A percentile compares a stretch with the other conserved stretches of the same genome.
Evolutionary conservation across 2,113 vertebrate genomes (phyloP).

Genomic region (Scortum barcoo): DNA sequence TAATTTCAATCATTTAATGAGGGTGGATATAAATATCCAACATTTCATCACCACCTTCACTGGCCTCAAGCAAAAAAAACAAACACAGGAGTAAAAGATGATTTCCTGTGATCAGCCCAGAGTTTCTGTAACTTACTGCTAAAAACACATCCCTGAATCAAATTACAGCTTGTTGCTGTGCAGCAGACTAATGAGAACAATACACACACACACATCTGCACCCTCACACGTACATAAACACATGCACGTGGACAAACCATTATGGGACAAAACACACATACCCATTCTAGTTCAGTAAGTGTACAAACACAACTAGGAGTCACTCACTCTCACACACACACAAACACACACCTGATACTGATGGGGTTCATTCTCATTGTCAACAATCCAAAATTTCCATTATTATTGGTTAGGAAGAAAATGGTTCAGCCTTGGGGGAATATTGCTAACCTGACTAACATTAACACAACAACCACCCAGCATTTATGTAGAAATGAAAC

Average conservation of each 20-base stretch:
- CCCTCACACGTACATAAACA: neutral
- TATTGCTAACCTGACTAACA: slow-evolving; percentile 5
- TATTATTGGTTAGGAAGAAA: slow-evolving; percentile 48
- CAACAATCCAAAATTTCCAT: slow-evolving; percentile 64
- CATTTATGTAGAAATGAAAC: neutral
- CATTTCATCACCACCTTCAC: neutral
- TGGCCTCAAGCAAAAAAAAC: neutral
- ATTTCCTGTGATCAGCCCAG: neutral
- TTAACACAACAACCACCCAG: neutral
- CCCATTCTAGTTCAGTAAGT: neutral
- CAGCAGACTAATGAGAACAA: slow-evolving; percentile 1
- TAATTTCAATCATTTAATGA: slow-evolving; percentile 3
- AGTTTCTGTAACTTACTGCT: neutral
- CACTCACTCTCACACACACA: too few relatives aligned
- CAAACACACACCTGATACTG: slow-evolving; percentile 6
- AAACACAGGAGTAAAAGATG: neutral
- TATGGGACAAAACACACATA: neutral
- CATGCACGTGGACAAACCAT: neutral
- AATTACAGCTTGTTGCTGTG: slow-evolving; percentile 15
- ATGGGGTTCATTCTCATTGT: slow-evolving; percentile 26
- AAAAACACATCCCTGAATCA: neutral
- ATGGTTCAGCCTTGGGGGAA: slow-evolving; percentile 39
- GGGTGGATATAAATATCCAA: neutral
- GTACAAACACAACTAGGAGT: neutral
- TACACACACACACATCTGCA: neutral